Evolutionary conservation across 2,888 invertebrate species (phyloP).

Genomic region (Drosophila putrida): DNA sequence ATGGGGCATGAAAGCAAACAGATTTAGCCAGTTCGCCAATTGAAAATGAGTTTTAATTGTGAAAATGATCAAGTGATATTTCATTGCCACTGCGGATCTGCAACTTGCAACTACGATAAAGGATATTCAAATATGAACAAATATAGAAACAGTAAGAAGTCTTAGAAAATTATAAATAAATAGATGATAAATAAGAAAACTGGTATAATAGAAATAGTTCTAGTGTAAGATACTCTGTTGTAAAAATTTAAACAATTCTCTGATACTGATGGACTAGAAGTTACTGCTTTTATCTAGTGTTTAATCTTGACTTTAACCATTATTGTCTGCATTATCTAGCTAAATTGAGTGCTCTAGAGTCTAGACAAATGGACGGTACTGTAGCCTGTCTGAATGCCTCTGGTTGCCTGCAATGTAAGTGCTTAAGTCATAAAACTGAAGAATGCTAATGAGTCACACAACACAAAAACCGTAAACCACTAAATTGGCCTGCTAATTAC

Average conservation of each 20-base stretch:
- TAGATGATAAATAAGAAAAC: too few species aligned
- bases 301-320: neutral
- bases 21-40: conserved; percentile 11
- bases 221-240: neutral
- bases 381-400: neutral
- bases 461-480: conserved; percentile 19
- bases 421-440: conserved; percentile 27
- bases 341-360: neutral
- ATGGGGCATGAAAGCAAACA: conserved; percentile 6
- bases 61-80: conserved; percentile 31
- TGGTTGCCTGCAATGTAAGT: conserved; percentile 2
- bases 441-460: conserved; percentile 38
- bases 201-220: too few species aligned
- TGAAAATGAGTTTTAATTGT: conserved; percentile 31
- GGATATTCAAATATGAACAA: neutral
- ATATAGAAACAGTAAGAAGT: too few species aligned
- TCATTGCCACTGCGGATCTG: conserved; percentile 19
- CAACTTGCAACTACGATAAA: neutral
- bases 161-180: neutral
- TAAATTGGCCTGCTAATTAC: conserved; percentile 37
- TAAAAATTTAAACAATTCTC: neutral
- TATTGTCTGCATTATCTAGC: neutral
- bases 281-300: neutral
- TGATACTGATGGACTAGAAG: neutral
- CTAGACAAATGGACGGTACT: conserved; percentile 10